Base-by-base conservation (phyloP, 2,888 invertebrate species). In the Drosophila mettleri region DNA sequence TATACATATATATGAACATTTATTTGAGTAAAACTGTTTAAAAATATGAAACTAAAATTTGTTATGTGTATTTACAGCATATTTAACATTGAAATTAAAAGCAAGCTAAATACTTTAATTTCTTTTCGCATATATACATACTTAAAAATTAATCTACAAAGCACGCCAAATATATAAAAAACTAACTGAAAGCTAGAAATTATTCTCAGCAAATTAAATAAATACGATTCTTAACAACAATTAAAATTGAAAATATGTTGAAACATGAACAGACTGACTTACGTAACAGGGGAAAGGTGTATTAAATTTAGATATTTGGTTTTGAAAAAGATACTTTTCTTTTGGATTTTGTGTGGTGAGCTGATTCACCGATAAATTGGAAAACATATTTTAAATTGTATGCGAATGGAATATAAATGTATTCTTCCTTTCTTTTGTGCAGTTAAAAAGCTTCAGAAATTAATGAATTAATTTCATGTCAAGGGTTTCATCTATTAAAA, bases 321-420 rank as follows among this genome's bases (percentile, higher is more conserved):
- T 45, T 24, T 48, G 38, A 18, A 66, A 53, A 45, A 22, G 22
- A 41, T 4, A 24, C 3, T 1, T n/a, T 63, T 55, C 41, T 46
- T 36, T 60, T 88, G 14, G 74, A 92, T 91, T 92, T 92, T 92
- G 91, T 92, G 91, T 92, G 91, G 91, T 91, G 91, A 92, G 91
- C 91, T 91, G 63, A 69, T 69, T 67, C 64, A 46, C 58, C 61
- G 51, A 16, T 8, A 51, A 54, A 76, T 36, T 46, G 24, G 39
- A 53, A 52, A 43, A 22, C 1, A 45, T 9, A 43, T 60, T 38
- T 20, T 0, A 36, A 52, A 31, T 53, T 33, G 14, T n/a, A 24
- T 24, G 31, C 7, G 6, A 7, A 45, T n/a, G n/a, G n/a, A n/a
- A n/a, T 34, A 5, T 3, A 10, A 63, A 43, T 8, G 12, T 10